Evolutionary conservation across 2,113 vertebrate genomes (phyloP).

Genomic region (Acrocephalus kingi): DNA sequence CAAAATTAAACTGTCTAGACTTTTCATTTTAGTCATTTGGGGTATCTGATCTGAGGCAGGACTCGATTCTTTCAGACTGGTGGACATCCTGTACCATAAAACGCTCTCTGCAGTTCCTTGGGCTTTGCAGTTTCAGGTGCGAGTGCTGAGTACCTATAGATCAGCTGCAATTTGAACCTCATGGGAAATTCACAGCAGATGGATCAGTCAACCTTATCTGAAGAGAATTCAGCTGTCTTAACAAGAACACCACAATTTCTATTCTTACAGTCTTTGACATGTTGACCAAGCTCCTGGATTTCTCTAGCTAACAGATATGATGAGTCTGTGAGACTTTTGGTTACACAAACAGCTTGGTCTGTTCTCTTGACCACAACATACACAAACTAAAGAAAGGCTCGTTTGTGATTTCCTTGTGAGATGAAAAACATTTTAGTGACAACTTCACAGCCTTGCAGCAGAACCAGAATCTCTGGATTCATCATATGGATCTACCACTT

Average conservation of each 20-base stretch:
- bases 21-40: neutral
- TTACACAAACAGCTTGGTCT: neutral
- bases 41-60: neutral
- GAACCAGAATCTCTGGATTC: neutral
- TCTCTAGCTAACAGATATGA: neutral
- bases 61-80: neutral
- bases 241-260: neutral
- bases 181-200: neutral
- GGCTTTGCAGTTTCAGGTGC: neutral
- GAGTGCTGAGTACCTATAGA: neutral
- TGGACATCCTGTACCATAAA: neutral
- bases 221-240: neutral
- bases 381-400: neutral
- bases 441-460: neutral
- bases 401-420: neutral
- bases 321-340: neutral
- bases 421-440: neutral
- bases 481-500: neutral
- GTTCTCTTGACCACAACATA: neutral
- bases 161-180: neutral
- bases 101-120: neutral
- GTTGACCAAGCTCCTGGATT: neutral
- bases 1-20: conserved; percentile 23
- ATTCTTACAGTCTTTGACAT: neutral
- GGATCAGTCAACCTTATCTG: neutral